phyloP scores from a whole-genome alignment of 2,888 invertebrate species.

The Cheilosia vernalis region DNA sequence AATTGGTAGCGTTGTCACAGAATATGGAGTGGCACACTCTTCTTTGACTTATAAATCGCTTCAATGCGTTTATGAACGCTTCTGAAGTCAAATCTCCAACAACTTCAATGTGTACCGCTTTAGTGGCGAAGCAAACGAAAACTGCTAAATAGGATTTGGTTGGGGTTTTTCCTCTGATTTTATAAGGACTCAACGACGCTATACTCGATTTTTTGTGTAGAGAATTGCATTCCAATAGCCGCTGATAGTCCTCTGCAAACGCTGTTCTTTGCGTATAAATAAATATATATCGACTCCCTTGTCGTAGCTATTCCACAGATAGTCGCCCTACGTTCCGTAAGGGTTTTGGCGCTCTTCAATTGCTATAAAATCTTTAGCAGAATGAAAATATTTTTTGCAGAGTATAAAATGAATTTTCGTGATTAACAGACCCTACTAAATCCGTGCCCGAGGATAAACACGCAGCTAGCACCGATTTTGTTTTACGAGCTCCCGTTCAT shows the following conservation, averaged over 20 bases:
- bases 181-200: no score
- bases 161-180: no score
- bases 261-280: background rate
- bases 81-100: no score
- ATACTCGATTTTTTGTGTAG: background rate
- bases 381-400: constrained; percentile 27
- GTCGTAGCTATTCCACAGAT: background rate
- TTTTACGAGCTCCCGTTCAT: background rate
- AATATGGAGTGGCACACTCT: no score
- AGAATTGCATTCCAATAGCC: background rate
- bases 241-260: constrained; percentile 17
- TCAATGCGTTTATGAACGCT: no score
- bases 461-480: no score
- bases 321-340: background rate
- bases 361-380: constrained; percentile 16
- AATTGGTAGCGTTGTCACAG: no score
- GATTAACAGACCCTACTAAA: background rate
- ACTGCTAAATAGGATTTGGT: no score
- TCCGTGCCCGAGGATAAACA: background rate
- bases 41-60: no score
- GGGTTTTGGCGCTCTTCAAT: background rate
- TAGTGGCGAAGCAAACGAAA: no score
- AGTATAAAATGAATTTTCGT: constrained; percentile 13
- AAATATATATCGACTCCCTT: background rate
- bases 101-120: no score